A percentile compares a stretch with the other conserved stretches of the same genome.
These are phyloP conservation scores for Chondrilla cf. caribensis DNA, from an alignment of 37 sponge, comb jelly and placozoan species.

Conservation along the genomic window DNA sequence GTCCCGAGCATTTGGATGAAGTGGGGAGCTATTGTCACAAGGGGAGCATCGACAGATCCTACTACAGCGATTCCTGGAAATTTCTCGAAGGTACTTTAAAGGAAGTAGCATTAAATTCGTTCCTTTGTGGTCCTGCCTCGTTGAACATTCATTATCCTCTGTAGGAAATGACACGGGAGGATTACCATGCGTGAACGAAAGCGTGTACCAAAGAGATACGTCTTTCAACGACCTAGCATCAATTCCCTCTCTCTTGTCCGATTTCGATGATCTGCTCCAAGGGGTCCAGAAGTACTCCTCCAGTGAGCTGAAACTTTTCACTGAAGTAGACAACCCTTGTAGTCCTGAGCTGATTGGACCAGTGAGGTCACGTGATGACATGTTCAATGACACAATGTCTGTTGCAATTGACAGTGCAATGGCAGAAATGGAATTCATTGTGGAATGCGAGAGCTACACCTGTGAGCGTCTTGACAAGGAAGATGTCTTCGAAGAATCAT, in stretches of 20 bases:
- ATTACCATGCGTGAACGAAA: no score
- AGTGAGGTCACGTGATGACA: neutral
- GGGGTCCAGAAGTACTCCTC: no score
- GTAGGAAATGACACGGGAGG: no score
- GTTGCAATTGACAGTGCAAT: constrained; percentile 11
- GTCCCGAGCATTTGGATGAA: constrained; percentile 62
- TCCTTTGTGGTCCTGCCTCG: no score
- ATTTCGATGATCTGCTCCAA: no score
- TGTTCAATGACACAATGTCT: constrained; percentile 1
- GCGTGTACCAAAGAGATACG: no score
- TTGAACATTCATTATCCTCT: no score
- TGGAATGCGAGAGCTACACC: neutral
- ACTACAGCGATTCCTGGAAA: constrained; percentile 40
- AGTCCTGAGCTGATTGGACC: constrained; percentile 17
- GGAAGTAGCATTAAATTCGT: no score
- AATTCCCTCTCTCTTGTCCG: no score
- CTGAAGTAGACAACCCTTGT: no score
- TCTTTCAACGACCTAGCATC: no score
- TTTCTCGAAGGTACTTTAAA: neutral
- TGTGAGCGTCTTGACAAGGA: neutral
- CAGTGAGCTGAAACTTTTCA: no score
- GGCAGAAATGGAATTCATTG: neutral
- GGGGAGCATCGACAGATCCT: constrained; percentile 26
- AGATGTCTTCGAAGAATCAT: neutral
- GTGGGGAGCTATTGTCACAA: constrained; percentile 55